A percentile compares a stretch with the other conserved stretches of the same genome.
Conservation (phyloP, 2,113 vertebrate genomes). For the Himantopus leucocephalus region DNA sequence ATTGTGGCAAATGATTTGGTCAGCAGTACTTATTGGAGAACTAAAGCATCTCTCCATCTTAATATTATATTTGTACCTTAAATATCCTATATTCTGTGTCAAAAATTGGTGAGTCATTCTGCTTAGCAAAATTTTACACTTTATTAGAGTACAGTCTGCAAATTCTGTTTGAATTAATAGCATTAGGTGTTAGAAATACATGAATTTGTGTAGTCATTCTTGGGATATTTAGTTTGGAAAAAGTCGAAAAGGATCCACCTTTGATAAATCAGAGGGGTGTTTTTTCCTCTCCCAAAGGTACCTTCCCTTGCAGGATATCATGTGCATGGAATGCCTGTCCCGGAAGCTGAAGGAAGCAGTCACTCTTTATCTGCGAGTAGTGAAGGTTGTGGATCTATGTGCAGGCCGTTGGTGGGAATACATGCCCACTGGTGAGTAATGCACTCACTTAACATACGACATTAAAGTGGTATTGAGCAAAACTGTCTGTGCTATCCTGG, state of each 20-base stretch:
- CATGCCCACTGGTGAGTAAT: constrained; percentile 92
- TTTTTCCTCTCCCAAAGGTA: constrained; percentile 80
- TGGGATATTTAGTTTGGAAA: neutral
- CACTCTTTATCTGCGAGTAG: constrained; percentile 91
- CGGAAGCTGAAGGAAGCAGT: constrained; percentile 95
- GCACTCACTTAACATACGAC: neutral
- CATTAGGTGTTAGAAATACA: neutral
- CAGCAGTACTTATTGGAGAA: neutral
- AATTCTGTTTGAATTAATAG: neutral
- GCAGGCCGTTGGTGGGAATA: constrained; percentile 98
- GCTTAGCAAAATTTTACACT: neutral
- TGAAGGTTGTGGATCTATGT: constrained; percentile 97
- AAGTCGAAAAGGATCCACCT: neutral
- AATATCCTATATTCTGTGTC: neutral
- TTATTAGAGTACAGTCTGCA: accelerated
- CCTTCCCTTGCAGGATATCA: constrained; percentile 96
- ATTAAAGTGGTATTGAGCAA: neutral
- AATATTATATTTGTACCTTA: neutral
- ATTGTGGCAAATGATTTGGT: neutral
- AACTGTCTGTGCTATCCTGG: neutral
- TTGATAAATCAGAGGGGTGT: constrained; percentile 58
- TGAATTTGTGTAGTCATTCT: neutral
- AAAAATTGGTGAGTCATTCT: neutral
- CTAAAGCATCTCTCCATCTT: neutral
- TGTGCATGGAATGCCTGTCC: constrained; percentile 98